Conservation (phyloP, 2,113 vertebrate genomes). For the Oophaga pumilio region DNA sequence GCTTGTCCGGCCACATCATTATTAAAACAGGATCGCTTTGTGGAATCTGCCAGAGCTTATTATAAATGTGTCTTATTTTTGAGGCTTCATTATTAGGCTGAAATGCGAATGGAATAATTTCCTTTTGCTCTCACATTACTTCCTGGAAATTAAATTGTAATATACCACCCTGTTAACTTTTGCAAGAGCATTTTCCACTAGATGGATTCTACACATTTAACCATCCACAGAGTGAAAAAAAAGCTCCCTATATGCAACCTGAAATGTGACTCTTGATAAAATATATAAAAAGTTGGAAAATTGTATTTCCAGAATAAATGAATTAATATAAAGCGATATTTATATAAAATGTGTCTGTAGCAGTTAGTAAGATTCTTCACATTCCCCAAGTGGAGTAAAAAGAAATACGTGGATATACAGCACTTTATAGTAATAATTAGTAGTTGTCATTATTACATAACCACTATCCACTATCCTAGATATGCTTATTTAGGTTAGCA, state of each 20-base stretch:
- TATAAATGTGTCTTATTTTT: conserved; percentile 45
- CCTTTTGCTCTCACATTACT: conserved; percentile 21
- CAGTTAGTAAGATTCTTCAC: background rate
- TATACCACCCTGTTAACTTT: conserved; percentile 25
- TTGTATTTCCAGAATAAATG: background rate
- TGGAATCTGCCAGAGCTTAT: conserved; percentile 16
- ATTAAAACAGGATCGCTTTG: conserved; percentile 25
- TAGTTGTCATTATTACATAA: too few species aligned
- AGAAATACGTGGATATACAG: background rate
- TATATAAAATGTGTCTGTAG: conserved; percentile 3
- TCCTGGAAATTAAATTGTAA: conserved; percentile 38
- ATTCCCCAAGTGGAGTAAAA: background rate
- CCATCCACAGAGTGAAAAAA: conserved; percentile 9
- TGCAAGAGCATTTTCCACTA: conserved; percentile 33
- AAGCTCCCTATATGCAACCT: conserved; percentile 29
- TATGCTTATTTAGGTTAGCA: too few species aligned
- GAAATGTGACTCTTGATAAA: background rate
- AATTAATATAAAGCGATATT: conserved; percentile 8
- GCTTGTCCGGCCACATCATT: background rate
- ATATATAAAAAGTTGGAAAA: conserved; percentile 2
- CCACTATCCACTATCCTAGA: too few species aligned
- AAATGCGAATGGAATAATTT: conserved; percentile 32
- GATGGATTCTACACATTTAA: conserved; percentile 20
- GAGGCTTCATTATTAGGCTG: conserved; percentile 33
- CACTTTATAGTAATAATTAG: too few species aligned